Evolutionary conservation across 1,140 invertebrate species (phyloP), one percentile per base, ranked within the genome.

Genomic region (Trypoxylus dichotomus): DNA sequence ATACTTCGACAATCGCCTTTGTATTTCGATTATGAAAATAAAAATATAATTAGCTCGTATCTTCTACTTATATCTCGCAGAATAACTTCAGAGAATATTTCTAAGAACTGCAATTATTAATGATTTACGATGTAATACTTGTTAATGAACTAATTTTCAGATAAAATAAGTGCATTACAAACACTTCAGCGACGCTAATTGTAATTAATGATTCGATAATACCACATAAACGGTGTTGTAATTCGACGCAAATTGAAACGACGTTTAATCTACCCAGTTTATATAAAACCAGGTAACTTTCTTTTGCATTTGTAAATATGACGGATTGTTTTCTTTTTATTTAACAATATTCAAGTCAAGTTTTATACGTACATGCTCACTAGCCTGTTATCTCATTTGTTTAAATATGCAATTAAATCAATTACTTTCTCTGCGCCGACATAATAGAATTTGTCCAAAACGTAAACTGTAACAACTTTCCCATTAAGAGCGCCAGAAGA

Each of bases 361-460:
- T 27, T 68, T 24, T 29, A 68, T 29, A 68, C 27, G 27, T 29
- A 68, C 27, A 27, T 68, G 21, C 13, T 27, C 21, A 13, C 60
- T 13, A 68, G 60, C 13, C 60, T 29, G 24, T 68, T 68, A 68
- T 68, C 21, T 68, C 60, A 68, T 68, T 68, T 68, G 24, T 68
- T 68, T 68, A 68, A 68, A 68, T 68, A 68, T 68, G 60, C 24
- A 25, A 68, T 68, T 68, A 68, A 68, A 68, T 68, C 60, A 68
- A 68, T 68, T 68, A 68, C 60, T 68, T 68, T 68, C 60, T 68
- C 60, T 68, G 60, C 24, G 6, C 58, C n/a, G 60, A 68, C 60
- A 68, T 68, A 68, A 68, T 68, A 24, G 60, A 68, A 68, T 68
- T 24, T 68, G 60, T 68, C 60, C 60, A 68, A 68, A 68, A 68